Conservation (phyloP, 1,140 invertebrate genomes). For the Popillia japonica region DNA sequence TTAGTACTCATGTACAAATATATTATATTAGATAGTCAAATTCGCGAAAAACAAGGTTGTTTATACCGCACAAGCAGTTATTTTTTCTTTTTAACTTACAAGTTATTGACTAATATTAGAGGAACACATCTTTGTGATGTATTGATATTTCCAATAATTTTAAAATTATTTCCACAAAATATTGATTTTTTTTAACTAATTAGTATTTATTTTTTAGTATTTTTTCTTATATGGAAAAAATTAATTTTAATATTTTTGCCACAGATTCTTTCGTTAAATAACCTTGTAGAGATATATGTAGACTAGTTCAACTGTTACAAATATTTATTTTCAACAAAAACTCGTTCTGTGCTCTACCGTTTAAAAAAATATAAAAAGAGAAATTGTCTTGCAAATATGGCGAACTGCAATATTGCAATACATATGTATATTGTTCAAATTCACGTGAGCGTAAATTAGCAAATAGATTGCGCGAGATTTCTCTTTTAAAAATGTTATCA, state of each 20-base stretch:
- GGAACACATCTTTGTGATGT: no score
- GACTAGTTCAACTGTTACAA: constrained; percentile 30
- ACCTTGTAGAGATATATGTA: constrained; percentile 22
- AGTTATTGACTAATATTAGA: no score
- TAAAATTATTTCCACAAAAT: no score
- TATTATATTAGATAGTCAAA: no score
- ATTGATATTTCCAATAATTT: no score
- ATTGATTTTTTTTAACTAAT: no score
- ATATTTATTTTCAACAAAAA: constrained; percentile 33
- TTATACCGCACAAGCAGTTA: no score
- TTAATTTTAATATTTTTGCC: background rate
- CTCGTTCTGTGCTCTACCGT: background rate
- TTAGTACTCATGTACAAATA: no score
- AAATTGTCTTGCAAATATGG: constrained; percentile 15
- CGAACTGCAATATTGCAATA: constrained; percentile 20
- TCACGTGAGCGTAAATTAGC: background rate
- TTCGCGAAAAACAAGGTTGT: no score
- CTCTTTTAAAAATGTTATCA: constrained; percentile 9
- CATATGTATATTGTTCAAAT: background rate
- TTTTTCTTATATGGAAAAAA: no score
- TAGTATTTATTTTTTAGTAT: no score
- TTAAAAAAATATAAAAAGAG: background rate
- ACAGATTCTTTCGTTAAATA: background rate
- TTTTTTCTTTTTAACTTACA: no score
- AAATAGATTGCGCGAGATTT: background rate